These are phyloP conservation scores for Trematocara zebra DNA, from an alignment of 2,113 vertebrate genomes.

Conservation along the genomic window DNA sequence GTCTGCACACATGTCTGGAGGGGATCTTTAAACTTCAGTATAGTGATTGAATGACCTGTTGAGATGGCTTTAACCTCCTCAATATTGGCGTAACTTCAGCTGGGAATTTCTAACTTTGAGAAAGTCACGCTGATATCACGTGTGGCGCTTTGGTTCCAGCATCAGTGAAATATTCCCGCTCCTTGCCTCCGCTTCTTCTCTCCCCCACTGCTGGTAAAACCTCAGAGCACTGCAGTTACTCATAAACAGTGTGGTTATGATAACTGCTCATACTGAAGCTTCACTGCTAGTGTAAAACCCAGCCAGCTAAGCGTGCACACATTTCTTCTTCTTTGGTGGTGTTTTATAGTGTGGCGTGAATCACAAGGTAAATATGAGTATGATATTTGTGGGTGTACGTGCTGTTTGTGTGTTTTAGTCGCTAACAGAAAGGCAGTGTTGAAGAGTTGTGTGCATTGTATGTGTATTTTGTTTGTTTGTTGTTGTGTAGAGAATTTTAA, in stretches of 20 bases:
- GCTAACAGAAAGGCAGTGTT: background rate
- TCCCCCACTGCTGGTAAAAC: background rate
- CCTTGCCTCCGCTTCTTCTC: background rate
- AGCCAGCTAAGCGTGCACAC: slow-evolving; percentile 18
- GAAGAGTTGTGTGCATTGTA: background rate
- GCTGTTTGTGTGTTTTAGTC: background rate
- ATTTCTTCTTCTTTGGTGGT: background rate
- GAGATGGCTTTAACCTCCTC: background rate
- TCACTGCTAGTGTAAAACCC: background rate
- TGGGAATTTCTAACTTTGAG: background rate
- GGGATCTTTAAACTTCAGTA: background rate
- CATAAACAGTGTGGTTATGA: slow-evolving; percentile 3
- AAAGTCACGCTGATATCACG: background rate
- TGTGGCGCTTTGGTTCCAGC: background rate
- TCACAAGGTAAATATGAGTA: background rate
- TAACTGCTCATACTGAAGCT: slow-evolving; percentile 16
- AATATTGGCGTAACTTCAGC: background rate
- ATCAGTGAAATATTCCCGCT: background rate
- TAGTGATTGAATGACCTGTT: slow-evolving; percentile 10
- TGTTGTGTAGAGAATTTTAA: background rate
- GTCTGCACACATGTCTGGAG: background rate
- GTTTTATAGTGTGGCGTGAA: background rate
- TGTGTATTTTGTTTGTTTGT: background rate
- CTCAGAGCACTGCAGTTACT: slow-evolving; percentile 43
- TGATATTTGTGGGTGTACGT: slow-evolving; percentile 21